Conservation (phyloP, 2,113 vertebrate species). For the Triplophysa tibetana region DNA sequence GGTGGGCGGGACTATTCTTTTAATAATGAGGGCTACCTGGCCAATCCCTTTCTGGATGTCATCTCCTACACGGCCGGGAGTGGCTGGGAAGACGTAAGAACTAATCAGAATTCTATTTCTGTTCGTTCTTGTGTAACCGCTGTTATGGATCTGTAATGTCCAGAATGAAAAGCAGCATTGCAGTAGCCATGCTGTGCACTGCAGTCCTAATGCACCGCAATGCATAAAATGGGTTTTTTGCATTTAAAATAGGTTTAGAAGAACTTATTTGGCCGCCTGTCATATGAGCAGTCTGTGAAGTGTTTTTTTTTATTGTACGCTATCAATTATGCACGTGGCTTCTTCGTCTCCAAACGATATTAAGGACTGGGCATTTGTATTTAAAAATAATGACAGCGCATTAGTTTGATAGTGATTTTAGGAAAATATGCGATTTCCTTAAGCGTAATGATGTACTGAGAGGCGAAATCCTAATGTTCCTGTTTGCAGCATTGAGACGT, state of each 20-base stretch:
- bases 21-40: conserved; percentile 87
- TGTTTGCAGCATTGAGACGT: conserved; percentile 20
- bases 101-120: conserved; percentile 28
- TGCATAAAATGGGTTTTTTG: neutral
- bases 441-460: neutral
- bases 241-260: neutral
- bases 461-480: conserved; percentile 20
- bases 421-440: conserved; percentile 15
- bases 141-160: conserved; percentile 37
- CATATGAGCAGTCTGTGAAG: neutral
- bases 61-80: conserved; percentile 89
- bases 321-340: conserved; percentile 17
- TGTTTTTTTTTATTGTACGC: neutral
- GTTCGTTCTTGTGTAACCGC: conserved; percentile 18
- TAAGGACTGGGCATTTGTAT: neutral
- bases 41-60: conserved; percentile 91
- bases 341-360: neutral
- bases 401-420: neutral
- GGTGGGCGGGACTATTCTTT: conserved; percentile 92
- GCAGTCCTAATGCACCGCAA: conserved; percentile 25
- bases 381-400: conserved; percentile 1
- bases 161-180: conserved; percentile 36
- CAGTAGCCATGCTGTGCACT: conserved; percentile 35
- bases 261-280: neutral
- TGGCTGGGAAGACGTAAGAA: conserved; percentile 93